Evolutionary conservation across 2,113 vertebrate species (phyloP).

Genomic region (Anthoscopus minutus): DNA sequence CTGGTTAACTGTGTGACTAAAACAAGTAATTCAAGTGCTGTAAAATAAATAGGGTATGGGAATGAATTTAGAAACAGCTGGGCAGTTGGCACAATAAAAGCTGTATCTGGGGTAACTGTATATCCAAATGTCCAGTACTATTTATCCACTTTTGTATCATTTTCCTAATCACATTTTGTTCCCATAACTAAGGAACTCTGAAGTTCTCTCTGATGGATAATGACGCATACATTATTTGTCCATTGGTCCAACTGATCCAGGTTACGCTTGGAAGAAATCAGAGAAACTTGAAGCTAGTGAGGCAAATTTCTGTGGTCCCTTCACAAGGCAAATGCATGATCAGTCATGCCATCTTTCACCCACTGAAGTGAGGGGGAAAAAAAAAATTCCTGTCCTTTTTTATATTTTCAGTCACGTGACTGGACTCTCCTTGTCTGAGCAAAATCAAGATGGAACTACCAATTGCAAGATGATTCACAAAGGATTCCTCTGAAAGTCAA

Average conservation of each 20-base stretch:
- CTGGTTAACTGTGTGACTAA: not conserved
- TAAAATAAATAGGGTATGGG: not conserved
- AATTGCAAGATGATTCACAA: not conserved
- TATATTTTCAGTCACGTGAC: not conserved
- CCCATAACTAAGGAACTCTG: not conserved
- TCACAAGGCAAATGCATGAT: not conserved
- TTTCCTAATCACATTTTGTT: not conserved
- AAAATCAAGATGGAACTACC: not conserved
- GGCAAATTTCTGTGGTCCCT: not conserved
- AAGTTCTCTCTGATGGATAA: not conserved
- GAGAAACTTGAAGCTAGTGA: not conserved
- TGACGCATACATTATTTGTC: not conserved
- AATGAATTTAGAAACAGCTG: not conserved
- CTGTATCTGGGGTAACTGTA: not conserved
- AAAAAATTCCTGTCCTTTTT: not conserved
- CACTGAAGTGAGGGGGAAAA: not conserved
- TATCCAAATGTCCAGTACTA: not conserved
- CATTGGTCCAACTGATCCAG: not conserved
- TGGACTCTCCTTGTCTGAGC: not conserved
- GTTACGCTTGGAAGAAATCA: not conserved
- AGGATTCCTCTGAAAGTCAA: not conserved
- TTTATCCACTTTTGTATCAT: not conserved
- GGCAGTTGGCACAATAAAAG: not conserved
- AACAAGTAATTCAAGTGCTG: not conserved
- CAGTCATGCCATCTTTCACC: not conserved